phyloP scores from a whole-genome alignment of 2,888 invertebrate genomes.

The Zonitis immaculata region DNA sequence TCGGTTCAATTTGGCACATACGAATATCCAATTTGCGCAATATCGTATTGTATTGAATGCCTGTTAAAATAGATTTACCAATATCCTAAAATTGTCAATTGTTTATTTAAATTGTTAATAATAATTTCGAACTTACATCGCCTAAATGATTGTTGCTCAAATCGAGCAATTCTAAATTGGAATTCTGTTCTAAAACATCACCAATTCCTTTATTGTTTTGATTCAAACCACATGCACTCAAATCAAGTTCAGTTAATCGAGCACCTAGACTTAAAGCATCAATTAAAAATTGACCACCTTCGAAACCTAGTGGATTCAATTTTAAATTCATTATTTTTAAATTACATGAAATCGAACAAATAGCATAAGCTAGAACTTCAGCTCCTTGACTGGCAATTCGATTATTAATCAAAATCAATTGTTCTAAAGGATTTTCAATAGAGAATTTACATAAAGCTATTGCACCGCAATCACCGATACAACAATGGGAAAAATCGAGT shows the following conservation, averaged over 20 bases:
- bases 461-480: constrained; percentile 37
- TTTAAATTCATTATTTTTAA: constrained; percentile 32
- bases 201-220: constrained; percentile 28
- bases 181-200: constrained; percentile 32
- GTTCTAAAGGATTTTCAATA: constrained; percentile 27
- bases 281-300: constrained; percentile 32
- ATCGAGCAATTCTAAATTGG: constrained; percentile 35
- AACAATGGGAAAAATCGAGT: constrained; percentile 44
- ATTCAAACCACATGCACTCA: constrained; percentile 39
- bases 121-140: too few species aligned
- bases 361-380: constrained; percentile 31
- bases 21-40: constrained; percentile 36
- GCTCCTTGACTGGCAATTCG: constrained; percentile 38
- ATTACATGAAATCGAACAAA: constrained; percentile 27
- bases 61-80: constrained; percentile 30
- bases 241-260: constrained; percentile 29
- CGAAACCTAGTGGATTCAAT: constrained; percentile 33
- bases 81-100: constrained; percentile 22
- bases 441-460: constrained; percentile 36
- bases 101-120: constrained; percentile 1
- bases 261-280: constrained; percentile 24
- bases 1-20: constrained; percentile 33
- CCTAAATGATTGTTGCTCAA: constrained; percentile 43
- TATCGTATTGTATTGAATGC: constrained; percentile 29
- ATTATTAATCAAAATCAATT: constrained; percentile 37